Evolutionary conservation across 2,888 invertebrate genomes (phyloP).

Genomic region (Coenonympha arcania): DNA sequence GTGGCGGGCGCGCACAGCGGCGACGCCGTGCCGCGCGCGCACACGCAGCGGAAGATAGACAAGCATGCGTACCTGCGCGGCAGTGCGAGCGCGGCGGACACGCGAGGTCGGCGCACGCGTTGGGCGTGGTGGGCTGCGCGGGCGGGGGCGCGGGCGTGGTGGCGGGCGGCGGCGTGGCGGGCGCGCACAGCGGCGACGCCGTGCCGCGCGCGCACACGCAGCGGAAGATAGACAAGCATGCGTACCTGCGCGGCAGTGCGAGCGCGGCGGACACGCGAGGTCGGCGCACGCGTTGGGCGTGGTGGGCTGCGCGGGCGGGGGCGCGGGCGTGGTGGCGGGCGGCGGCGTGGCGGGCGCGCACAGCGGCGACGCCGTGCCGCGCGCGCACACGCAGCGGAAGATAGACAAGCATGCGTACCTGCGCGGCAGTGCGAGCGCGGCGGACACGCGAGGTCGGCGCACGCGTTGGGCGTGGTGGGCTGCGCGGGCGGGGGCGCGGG

Average conservation of each 20-base stretch:
- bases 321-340: slow-evolving; percentile 48
- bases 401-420: too few relatives aligned
- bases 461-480: slow-evolving; percentile 40
- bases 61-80: slow-evolving; percentile 17
- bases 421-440: slow-evolving; percentile 56
- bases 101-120: slow-evolving; percentile 44
- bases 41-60: slow-evolving; percentile 82
- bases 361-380: slow-evolving; percentile 64
- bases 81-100: slow-evolving; percentile 69
- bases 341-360: slow-evolving; percentile 53
- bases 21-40: slow-evolving; percentile 73
- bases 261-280: slow-evolving; percentile 64
- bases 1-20: slow-evolving; percentile 55
- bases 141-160: slow-evolving; percentile 43
- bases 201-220: slow-evolving; percentile 82
- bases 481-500: slow-evolving; percentile 42
- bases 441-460: slow-evolving; percentile 59
- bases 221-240: too few relatives aligned
- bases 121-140: slow-evolving; percentile 44
- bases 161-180: slow-evolving; percentile 49
- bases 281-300: slow-evolving; percentile 43
- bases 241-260: slow-evolving; percentile 46
- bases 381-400: slow-evolving; percentile 81
- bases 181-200: slow-evolving; percentile 56
- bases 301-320: slow-evolving; percentile 38